These are phyloP conservation scores for Minunthozetes semirufus DNA, from an alignment of 2,888 invertebrate species.

Conservation along the genomic window DNA sequence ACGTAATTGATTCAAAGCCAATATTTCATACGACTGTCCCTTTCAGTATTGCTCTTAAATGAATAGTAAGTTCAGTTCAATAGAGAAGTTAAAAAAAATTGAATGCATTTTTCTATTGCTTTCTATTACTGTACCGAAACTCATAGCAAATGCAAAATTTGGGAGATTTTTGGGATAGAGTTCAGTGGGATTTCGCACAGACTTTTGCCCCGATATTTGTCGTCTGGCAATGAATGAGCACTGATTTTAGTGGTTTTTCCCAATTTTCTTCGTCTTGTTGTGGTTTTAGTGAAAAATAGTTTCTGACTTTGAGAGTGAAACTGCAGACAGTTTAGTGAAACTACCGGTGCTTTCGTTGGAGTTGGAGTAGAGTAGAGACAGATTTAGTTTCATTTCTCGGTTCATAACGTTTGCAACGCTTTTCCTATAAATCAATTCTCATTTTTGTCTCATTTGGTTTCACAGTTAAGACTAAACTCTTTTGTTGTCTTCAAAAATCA, in stretches of 20 bases:
- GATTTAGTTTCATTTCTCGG: neutral
- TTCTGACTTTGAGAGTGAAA: neutral
- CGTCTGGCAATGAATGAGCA: constrained; percentile 1
- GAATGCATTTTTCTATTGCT: too few relatives aligned
- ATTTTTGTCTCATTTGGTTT: constrained; percentile 8
- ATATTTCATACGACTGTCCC: neutral
- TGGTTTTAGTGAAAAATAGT: neutral
- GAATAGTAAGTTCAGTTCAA: neutral
- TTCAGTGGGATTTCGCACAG: neutral
- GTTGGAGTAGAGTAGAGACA: neutral
- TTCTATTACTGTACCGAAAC: neutral
- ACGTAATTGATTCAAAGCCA: neutral
- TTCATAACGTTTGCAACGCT: constrained; percentile 5
- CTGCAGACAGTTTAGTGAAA: too few relatives aligned
- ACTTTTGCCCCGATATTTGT: neutral
- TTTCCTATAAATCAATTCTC: constrained; percentile 8
- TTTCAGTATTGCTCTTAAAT: neutral
- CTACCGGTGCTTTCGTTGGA: neutral
- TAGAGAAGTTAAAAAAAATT: neutral
- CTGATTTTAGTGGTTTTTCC: neutral
- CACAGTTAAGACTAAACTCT: neutral
- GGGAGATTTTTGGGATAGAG: neutral
- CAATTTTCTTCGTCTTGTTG: neutral
- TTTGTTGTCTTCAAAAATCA: neutral
- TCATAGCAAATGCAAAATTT: neutral